These are phyloP conservation scores for Alces alces DNA, from an alignment of 2,113 vertebrate species.

Conservation along the genomic window DNA sequence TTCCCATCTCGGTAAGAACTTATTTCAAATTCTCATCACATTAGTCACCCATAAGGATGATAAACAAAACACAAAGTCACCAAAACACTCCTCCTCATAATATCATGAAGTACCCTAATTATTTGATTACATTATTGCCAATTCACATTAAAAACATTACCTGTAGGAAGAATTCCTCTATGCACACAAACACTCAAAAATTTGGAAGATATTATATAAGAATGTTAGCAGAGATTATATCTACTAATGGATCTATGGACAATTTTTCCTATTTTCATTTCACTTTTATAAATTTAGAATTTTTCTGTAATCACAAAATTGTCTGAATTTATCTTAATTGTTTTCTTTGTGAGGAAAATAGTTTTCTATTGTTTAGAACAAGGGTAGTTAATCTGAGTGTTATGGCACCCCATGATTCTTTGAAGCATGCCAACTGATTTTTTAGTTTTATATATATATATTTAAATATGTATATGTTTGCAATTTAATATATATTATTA, in stretches of 20 bases:
- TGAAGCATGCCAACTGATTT: not conserved
- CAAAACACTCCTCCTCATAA: slow-evolving; percentile 22
- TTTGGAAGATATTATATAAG: not conserved
- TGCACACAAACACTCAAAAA: not conserved
- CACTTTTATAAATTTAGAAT: not conserved
- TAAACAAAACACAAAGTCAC: slow-evolving; percentile 45
- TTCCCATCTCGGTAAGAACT: slow-evolving; percentile 21
- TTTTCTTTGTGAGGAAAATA: not conserved
- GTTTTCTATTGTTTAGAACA: not conserved
- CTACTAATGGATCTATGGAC: not conserved
- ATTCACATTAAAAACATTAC: not conserved
- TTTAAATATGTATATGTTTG: not conserved
- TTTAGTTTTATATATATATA: not conserved
- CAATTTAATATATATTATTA: not conserved
- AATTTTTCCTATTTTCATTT: not conserved
- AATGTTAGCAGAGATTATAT: not conserved
- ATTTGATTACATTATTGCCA: not conserved
- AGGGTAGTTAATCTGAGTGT: not conserved
- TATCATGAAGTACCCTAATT: not conserved
- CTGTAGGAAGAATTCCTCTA: not conserved
- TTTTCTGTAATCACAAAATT: not conserved
- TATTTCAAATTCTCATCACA: slow-evolving; percentile 49
- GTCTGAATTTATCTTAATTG: not conserved
- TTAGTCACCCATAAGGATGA: slow-evolving; percentile 34
- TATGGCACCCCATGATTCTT: not conserved